phyloP scores from a whole-genome alignment of 2,888 invertebrate genomes.

The Cephus sareptanus region DNA sequence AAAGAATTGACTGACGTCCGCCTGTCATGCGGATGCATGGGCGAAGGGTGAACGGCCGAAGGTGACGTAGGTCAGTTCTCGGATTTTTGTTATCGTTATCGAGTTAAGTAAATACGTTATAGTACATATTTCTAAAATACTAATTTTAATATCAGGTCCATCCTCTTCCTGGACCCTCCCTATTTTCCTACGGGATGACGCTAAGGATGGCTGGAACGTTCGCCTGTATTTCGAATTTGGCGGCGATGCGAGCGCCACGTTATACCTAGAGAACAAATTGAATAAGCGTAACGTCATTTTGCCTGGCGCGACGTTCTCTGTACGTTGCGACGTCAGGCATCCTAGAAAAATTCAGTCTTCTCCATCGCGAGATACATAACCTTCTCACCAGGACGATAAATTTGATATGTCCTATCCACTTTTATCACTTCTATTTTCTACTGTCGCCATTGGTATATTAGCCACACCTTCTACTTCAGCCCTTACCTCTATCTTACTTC shows the following conservation, averaged over 20 bases:
- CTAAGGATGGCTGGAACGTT: neutral
- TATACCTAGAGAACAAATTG: constrained; percentile 36
- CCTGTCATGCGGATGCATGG: no score
- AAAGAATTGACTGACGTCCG: no score
- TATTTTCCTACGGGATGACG: neutral
- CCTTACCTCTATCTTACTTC: neutral
- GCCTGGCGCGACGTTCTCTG: neutral
- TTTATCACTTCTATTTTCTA: neutral
- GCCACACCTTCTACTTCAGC: neutral
- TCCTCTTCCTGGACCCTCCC: neutral
- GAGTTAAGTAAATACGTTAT: no score
- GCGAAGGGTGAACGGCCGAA: no score
- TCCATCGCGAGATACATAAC: neutral
- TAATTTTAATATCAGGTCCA: neutral
- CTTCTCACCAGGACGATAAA: constrained; percentile 30
- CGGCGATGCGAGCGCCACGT: neutral
- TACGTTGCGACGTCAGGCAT: neutral
- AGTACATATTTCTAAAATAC: neutral
- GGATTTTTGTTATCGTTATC: no score
- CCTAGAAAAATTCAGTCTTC: constrained; percentile 37
- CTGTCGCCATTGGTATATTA: neutral
- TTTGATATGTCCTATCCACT: constrained; percentile 32
- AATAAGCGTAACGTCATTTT: constrained; percentile 43
- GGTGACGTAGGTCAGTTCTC: no score
- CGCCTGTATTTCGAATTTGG: neutral